A percentile compares a stretch with the other conserved stretches of the same genome.
Evolutionary conservation across 2,113 vertebrate species (phyloP).

Genomic region (Collichthys lucidus): DNA sequence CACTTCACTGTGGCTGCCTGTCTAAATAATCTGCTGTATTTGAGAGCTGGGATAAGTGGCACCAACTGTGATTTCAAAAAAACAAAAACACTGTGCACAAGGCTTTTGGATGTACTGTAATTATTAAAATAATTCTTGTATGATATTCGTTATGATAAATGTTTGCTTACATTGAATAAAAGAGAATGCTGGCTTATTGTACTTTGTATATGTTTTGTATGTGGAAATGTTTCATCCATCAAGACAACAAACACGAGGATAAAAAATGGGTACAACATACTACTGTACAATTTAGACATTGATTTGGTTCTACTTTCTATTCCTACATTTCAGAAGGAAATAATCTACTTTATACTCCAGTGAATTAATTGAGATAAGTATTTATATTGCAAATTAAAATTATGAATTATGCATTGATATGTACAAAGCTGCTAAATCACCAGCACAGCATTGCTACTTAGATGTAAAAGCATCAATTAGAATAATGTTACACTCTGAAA

Average conservation of each 20-base stretch:
- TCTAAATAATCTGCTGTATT: conserved; percentile 44
- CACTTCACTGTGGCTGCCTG: conserved; percentile 38
- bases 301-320: not conserved
- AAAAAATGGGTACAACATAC: not conserved
- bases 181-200: conserved; percentile 24
- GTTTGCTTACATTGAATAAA: conserved; percentile 66
- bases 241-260: not conserved
- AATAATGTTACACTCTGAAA: not conserved
- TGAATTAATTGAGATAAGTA: not conserved
- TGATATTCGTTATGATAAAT: conserved; percentile 34
- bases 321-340: not conserved
- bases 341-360: not conserved
- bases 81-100: conserved; percentile 49
- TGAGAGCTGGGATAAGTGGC: conserved; percentile 26
- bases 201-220: not conserved
- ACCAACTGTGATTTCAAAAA: conserved; percentile 15
- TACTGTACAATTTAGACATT: not conserved
- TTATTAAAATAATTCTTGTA: conserved; percentile 33
- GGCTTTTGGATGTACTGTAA: conserved; percentile 58
- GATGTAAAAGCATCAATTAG: not conserved
- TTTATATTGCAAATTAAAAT: not conserved
- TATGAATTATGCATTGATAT: no score
- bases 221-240: not conserved
- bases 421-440: no score
- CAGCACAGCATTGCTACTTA: not conserved